Evolutionary conservation across 2,113 vertebrate species (phyloP).

Genomic region (Neolamprologus kungweensis): DNA sequence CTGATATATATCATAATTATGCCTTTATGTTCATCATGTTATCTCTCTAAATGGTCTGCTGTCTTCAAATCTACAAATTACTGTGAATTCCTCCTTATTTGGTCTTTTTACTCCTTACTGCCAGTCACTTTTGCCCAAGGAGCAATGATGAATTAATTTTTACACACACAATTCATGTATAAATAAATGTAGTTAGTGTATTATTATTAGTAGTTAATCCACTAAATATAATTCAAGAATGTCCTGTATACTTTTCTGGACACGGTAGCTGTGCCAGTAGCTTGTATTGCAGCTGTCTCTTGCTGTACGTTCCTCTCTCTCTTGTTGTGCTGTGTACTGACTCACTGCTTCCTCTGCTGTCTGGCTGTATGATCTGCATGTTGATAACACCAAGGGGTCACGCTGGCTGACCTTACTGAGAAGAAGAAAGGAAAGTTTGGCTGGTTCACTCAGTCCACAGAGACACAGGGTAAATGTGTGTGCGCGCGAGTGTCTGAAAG

Average conservation of each 20-base stretch:
- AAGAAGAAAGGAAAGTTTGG: constrained; percentile 95
- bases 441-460: constrained; percentile 89
- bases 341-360: constrained; percentile 81
- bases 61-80: not conserved
- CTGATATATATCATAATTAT: not conserved
- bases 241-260: not conserved
- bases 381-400: constrained; percentile 86
- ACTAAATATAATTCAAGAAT: not conserved
- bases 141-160: not conserved
- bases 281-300: constrained; percentile 37
- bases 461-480: constrained; percentile 86
- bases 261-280: constrained; percentile 27
- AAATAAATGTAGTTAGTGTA: not conserved
- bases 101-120: not conserved
- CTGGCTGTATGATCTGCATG: constrained; percentile 79
- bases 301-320: constrained; percentile 13
- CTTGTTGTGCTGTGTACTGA: constrained; percentile 54
- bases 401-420: constrained; percentile 89
- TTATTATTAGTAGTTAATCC: not conserved
- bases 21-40: not conserved
- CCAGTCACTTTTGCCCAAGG: not conserved
- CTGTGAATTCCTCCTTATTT: not conserved
- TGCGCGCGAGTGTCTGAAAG: not conserved
- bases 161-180: not conserved
- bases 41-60: not conserved